Percentiles rank a stretch among this genome's conserved stretches.
Conservation (phyloP, 53 echinoderm and acorn worm species). For the Hippasteria phrygiana region DNA sequence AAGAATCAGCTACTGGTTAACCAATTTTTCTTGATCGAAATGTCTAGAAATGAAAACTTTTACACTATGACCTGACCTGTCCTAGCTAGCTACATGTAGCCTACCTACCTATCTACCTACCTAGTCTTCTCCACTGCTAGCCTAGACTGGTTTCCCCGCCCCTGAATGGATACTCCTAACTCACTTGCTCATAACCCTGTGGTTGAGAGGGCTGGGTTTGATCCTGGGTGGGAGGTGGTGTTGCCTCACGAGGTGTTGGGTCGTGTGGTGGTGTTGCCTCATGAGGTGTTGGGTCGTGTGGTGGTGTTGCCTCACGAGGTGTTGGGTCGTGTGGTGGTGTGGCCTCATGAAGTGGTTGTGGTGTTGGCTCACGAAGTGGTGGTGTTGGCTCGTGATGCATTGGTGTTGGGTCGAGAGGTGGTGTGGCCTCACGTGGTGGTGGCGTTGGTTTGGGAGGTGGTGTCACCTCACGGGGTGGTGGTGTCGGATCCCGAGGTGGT, state of each 20-base stretch:
- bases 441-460: conserved; percentile 12
- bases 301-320: conserved; percentile 20
- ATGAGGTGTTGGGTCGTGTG: too few species aligned
- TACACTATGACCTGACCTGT: conserved; percentile 31
- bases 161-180: conserved; percentile 23
- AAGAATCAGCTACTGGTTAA: too few species aligned
- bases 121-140: conserved; percentile 64
- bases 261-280: conserved; percentile 36
- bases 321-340: conserved; percentile 16
- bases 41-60: not conserved
- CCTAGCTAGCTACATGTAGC: too few species aligned
- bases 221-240: conserved; percentile 1
- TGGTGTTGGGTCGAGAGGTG: conserved; percentile 32
- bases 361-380: conserved; percentile 39
- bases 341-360: conserved; percentile 4
- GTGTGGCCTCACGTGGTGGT: conserved; percentile 36
- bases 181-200: conserved; percentile 41
- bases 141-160: conserved; percentile 11
- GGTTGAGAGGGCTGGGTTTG: not conserved
- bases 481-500: conserved; percentile 9
- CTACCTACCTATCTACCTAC: conserved; percentile 39
- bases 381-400: conserved; percentile 32
- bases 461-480: conserved; percentile 32
- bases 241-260: conserved; percentile 32
- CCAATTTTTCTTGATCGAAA: not conserved